Conservation (phyloP, 2,113 vertebrate genomes). For the Pelodiscus sinensis region DNA sequence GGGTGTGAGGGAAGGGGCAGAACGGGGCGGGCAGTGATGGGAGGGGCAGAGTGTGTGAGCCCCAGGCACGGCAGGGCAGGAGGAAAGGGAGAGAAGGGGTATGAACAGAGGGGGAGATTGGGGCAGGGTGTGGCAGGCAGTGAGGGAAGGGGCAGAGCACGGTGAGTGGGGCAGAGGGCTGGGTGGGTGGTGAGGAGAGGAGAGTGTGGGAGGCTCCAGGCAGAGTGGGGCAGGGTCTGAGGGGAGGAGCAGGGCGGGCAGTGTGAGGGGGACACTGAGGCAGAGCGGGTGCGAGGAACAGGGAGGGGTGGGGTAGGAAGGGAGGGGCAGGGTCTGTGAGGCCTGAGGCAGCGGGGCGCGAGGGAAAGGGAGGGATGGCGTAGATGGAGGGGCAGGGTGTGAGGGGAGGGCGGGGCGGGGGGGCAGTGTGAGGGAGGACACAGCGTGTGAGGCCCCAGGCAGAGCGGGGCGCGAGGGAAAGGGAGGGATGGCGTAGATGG, state of each 20-base stretch:
- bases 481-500: neutral
- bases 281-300: too few species aligned
- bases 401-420: neutral
- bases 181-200: neutral
- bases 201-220: too few species aligned
- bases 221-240: neutral
- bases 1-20: fast-evolving
- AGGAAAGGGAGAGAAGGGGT: too few species aligned
- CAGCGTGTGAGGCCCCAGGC: neutral
- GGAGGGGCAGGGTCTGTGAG: neutral
- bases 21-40: too few species aligned
- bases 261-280: neutral
- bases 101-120: neutral
- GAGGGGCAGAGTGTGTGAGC: neutral
- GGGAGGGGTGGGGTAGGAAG: neutral
- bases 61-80: too few species aligned
- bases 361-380: neutral
- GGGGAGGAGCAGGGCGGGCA: neutral
- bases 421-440: too few species aligned
- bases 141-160: neutral
- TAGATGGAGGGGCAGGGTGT: too few species aligned
- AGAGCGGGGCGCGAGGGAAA: too few species aligned
- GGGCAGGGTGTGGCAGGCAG: neutral
- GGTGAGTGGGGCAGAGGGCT: too few species aligned
- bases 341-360: neutral